Percentiles rank a stretch among this genome's conserved stretches.
phyloP scores from a whole-genome alignment of 2,113 vertebrate species.

The Lepisosteus osseus region DNA sequence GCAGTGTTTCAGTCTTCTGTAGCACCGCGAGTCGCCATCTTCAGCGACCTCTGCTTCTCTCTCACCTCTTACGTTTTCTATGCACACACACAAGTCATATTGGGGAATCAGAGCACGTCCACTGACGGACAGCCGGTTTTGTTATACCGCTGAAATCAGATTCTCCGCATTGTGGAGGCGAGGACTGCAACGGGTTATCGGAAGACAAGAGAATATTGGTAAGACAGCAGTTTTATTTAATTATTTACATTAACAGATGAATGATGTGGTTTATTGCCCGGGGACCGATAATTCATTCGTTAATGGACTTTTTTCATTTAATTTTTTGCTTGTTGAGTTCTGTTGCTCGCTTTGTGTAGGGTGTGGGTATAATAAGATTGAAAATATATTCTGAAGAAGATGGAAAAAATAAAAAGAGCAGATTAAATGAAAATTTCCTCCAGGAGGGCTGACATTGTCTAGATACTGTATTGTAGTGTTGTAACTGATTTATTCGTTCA shows the following conservation, averaged over 20 bases:
- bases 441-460: too few relatives aligned
- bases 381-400: too few relatives aligned
- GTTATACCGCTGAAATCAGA: slow-evolving; percentile 21
- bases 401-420: too few relatives aligned
- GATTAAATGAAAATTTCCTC: too few relatives aligned
- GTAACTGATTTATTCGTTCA: background rate
- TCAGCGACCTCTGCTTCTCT: slow-evolving; percentile 3
- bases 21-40: slow-evolving; percentile 21
- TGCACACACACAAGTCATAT: background rate
- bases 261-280: too few relatives aligned
- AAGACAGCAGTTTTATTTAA: slow-evolving; percentile 6
- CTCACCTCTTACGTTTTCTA: background rate
- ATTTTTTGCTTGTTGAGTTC: too few relatives aligned
- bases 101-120: slow-evolving; percentile 18
- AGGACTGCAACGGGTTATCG: slow-evolving; percentile 12
- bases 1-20: slow-evolving; percentile 1
- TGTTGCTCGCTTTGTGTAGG: too few relatives aligned
- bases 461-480: too few relatives aligned
- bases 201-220: slow-evolving; percentile 15
- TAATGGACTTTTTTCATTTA: too few relatives aligned
- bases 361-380: too few relatives aligned
- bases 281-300: too few relatives aligned
- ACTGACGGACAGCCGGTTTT: background rate
- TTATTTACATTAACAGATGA: background rate
- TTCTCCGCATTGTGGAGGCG: slow-evolving; percentile 17